A percentile compares a stretch with the other conserved stretches of the same genome.
phyloP scores from a whole-genome alignment of 1,140 invertebrate species.

The Diachasmimorpha longicaudata region DNA sequence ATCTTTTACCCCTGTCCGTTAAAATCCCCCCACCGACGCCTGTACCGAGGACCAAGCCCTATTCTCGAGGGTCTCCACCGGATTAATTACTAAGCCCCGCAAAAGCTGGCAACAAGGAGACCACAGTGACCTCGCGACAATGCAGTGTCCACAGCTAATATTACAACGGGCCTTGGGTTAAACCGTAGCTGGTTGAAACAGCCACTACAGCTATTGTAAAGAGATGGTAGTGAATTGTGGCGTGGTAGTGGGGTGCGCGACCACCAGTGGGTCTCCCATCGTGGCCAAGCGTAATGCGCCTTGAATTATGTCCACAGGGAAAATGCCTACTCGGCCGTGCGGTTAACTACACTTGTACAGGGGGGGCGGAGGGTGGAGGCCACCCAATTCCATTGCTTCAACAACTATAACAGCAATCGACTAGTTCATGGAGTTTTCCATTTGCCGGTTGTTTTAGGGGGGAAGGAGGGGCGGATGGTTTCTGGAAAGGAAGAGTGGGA shows the following conservation, averaged over 20 bases:
- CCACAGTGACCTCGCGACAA: constrained; percentile 29
- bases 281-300: constrained; percentile 27
- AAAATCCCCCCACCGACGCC: too few relatives aligned
- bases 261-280: neutral
- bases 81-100: constrained; percentile 34
- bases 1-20: neutral
- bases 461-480: neutral
- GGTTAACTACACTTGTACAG: constrained; percentile 10
- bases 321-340: constrained; percentile 22
- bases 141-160: constrained; percentile 34
- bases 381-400: neutral
- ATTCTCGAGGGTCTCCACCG: constrained; percentile 2
- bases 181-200: neutral
- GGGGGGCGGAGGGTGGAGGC: too few relatives aligned
- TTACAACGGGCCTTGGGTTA: constrained; percentile 17
- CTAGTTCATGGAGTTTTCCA: neutral
- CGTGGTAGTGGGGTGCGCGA: neutral
- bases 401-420: neutral
- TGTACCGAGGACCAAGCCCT: neutral
- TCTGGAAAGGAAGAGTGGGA: neutral
- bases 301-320: constrained; percentile 33
- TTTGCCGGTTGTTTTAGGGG: neutral
- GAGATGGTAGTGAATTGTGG: neutral
- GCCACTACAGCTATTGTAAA: neutral
- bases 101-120: constrained; percentile 31